Evolutionary conservation across 1,140 invertebrate species (phyloP), one percentile per base, ranked within the genome.

Genomic region (Hydropsyche tenuis): DNA sequence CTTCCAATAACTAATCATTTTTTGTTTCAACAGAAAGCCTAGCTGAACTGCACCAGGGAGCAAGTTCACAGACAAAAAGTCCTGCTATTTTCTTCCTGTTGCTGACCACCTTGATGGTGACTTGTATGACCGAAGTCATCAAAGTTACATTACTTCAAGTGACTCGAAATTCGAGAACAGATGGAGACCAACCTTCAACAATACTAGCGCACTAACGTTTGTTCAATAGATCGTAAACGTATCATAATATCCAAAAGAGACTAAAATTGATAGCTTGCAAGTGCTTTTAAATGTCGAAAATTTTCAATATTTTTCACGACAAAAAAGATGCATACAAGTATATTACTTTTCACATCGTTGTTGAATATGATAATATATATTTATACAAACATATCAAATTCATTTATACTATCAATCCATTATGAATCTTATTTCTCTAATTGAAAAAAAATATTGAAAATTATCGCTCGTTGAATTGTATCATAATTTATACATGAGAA

Each of bases 1-100:
- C n/a, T n/a, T n/a, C n/a, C n/a, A n/a, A 43, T 23, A 18, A 43
- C 63, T 45, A 65, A 45, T 11, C 6, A n/a, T 25, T 1, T 56
- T 69, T 70, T 70, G 25, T 70, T 12, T 16, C 56, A 37, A 16
- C 1, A 70, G 68, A 70, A 70, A 70, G 68, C 68, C 68, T 70
- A 56, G 68, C 68, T 20, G 68, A 70, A 56, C 27, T 70, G 18
- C 68, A 70, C 51, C 68, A 70, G 56, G 68, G 68, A 18, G 48
- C 51, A 1, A 46, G 23, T 9, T 70, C 51, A 14, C 56, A 25
- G 18, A 48, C 51, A 3, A 14, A 53, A 14, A 18, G 68, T 43
- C 46, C 43, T n/a, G 30, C 45, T 1, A 46, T 25, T 2, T 56
- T 22, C n/a, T 7, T 22, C 16, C 18, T 70, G 18, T 5, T 68